These are phyloP conservation scores for Triplophysa rosa DNA, from an alignment of 2,113 vertebrate genomes.

Conservation along the genomic window DNA sequence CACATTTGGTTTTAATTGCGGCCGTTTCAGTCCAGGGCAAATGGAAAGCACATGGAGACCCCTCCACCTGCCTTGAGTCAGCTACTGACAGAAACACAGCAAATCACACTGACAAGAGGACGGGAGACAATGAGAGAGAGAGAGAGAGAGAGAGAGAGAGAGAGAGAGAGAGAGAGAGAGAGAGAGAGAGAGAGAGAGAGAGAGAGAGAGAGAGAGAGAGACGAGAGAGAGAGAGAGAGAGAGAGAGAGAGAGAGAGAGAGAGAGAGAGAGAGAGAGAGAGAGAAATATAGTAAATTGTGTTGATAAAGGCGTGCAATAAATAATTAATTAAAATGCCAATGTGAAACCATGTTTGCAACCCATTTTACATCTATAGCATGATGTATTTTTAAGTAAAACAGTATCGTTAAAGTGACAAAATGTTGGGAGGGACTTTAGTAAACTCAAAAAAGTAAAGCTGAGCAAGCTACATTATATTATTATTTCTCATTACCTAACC, in stretches of 20 bases:
- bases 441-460: no score
- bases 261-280: constrained; percentile 18
- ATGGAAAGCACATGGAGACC: constrained; percentile 61
- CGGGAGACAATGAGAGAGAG: constrained; percentile 9
- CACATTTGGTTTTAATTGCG: constrained; percentile 63
- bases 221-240: constrained; percentile 7
- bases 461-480: no score
- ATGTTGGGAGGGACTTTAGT: no score
- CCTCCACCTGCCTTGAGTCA: constrained; percentile 58
- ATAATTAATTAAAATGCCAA: neutral
- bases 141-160: neutral
- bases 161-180: constrained; percentile 8
- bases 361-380: no score
- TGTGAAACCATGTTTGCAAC: neutral
- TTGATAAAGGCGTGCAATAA: constrained; percentile 10
- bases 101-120: constrained; percentile 44
- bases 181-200: neutral
- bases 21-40: constrained; percentile 55
- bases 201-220: constrained; percentile 6
- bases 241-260: neutral
- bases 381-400: neutral
- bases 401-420: no score
- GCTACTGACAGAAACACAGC: constrained; percentile 56
- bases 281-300: neutral
- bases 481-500: no score